Base-by-base conservation (phyloP, 2,113 vertebrate genomes). In the Cinclus mexicanus region DNA sequence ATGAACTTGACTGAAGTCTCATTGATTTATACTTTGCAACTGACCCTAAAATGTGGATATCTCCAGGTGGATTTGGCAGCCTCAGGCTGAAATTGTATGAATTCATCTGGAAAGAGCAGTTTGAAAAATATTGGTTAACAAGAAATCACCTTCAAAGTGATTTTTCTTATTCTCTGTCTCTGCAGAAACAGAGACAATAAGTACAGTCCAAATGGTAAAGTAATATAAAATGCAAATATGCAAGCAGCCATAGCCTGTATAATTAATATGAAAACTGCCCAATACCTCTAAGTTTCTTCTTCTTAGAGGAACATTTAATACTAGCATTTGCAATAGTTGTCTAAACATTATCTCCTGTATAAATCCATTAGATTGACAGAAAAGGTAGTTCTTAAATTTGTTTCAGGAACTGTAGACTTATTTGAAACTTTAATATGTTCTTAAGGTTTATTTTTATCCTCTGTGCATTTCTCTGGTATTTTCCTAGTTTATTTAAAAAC, bases 11-110 rank as follows among this genome's bases (percentile, higher is more conserved):
- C 77, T 94, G 89, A 97, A 46, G 56, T 83, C 25, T 50, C 97
- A 97, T 95, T 96, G 97, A 98, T 98, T 97, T 94, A 57, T 83
- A 67, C 81, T 92, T 98, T 75, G 31, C 26, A 92, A 97, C 80
- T 95, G 92, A 94, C 67, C 89, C 65, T 95, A 95, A 93, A 93
- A 95, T 35, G 49, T 37, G 80, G 90, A 79, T 91, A 94, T 95
- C 93, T 97, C 81, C 89, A 89, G 80, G 33, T 23, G 15, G 25
- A 91, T 89, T 91, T 65, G 75, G 41, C 25, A 93, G 29, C 23
- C 77, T 86, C 6, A 1, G 23, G 20, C 29, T 37, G 37, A 89
- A 85, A 63, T 16, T 6, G 3, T 15, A 74, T 31, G 9, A 89
- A 52, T 71, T 91, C 5, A 91, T 60, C 59, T 52, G 6, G 26